Percentiles rank a stretch among this genome's conserved stretches.
Conservation (phyloP, 2,888 invertebrate species). For the Dryobota labecula region DNA sequence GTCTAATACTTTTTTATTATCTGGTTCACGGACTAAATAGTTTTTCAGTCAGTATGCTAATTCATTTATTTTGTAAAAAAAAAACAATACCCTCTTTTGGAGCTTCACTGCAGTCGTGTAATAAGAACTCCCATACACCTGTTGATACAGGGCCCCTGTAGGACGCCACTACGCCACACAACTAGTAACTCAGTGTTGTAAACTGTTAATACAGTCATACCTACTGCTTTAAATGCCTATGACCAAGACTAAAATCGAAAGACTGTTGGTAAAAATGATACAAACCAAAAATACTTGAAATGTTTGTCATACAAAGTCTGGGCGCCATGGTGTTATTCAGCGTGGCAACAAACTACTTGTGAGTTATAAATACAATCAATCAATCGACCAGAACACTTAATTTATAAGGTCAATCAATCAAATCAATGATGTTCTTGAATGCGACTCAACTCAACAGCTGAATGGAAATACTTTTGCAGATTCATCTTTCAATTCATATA, state of each 20-base stretch:
- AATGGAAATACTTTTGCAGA: constrained; percentile 46
- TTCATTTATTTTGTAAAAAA: too few species aligned
- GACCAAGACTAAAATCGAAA: neutral
- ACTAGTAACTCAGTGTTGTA: neutral
- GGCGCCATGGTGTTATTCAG: constrained; percentile 1
- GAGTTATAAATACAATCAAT: constrained; percentile 48
- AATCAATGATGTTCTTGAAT: constrained; percentile 42
- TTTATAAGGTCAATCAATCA: constrained; percentile 51
- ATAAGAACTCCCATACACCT: too few species aligned
- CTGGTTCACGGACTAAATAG: too few species aligned
- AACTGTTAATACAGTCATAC: too few species aligned
- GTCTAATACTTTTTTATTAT: too few species aligned
- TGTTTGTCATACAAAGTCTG: neutral
- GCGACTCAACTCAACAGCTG: constrained; percentile 25
- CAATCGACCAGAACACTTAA: constrained; percentile 49
- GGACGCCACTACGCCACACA: too few species aligned
- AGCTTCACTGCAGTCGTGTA: too few species aligned
- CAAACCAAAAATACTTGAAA: neutral
- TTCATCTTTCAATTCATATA: constrained; percentile 39
- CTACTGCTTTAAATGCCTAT: neutral
- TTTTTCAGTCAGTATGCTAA: too few species aligned
- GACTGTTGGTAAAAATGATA: neutral
- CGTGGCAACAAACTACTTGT: constrained; percentile 25
- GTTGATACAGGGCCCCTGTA: too few species aligned
- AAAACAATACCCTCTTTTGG: too few species aligned